A percentile compares a stretch with the other conserved stretches of the same genome.
Evolutionary conservation across 2,797 vertebrate species (phyloP).

Genomic region (Notoglanidium macrostoma): DNA sequence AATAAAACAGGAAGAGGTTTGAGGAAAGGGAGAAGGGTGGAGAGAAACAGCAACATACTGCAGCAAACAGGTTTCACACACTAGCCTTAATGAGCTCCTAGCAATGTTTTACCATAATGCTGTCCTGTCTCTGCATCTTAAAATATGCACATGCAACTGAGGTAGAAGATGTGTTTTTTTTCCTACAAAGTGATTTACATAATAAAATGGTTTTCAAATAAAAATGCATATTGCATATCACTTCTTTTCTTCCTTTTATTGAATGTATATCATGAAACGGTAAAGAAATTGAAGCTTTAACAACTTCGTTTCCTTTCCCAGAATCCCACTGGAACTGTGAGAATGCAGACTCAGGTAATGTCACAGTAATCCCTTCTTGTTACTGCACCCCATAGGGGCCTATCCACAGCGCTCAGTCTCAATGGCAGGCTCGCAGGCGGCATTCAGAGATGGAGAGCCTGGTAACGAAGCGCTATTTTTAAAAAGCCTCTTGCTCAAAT

Average conservation of each 20-base stretch:
- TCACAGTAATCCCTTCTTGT: constrained; percentile 65
- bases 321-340: constrained; percentile 56
- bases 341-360: constrained; percentile 71
- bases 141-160: constrained; percentile 24
- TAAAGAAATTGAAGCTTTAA: constrained; percentile 65
- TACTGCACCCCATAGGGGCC: constrained; percentile 64
- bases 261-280: constrained; percentile 26
- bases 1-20: constrained; percentile 69
- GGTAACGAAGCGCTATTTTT: constrained; percentile 60
- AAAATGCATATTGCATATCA: not conserved
- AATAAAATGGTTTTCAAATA: not conserved
- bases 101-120: constrained; percentile 77
- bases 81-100: constrained; percentile 50
- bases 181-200: not conserved
- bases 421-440: constrained; percentile 49
- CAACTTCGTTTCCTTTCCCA: constrained; percentile 64
- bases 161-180: not conserved
- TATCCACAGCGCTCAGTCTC: constrained; percentile 52
- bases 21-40: constrained; percentile 56
- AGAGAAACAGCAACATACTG: constrained; percentile 21
- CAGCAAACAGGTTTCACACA: constrained; percentile 57
- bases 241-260: not conserved
- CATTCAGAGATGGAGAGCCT: constrained; percentile 48
- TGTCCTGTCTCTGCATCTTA: constrained; percentile 18
- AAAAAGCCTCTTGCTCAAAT: constrained; percentile 54